phyloP scores from a whole-genome alignment of 1,140 invertebrate genomes.

The Xylocopa sonorina region DNA sequence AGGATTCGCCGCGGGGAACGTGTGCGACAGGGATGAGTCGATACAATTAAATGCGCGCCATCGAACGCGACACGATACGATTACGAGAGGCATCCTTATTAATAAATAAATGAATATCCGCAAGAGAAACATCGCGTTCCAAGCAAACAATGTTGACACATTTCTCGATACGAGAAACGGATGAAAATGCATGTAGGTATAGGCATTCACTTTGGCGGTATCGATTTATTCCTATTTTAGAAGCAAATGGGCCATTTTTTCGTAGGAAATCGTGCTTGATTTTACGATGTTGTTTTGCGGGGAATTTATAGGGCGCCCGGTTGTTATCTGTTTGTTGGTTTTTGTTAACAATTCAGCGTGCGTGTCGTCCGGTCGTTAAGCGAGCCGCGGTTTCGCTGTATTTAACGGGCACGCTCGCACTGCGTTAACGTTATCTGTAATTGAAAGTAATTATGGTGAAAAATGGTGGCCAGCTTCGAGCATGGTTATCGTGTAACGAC shows the following conservation, averaged over 20 bases:
- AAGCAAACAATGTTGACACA: no score
- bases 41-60: no score
- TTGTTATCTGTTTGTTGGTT: conserved; percentile 37
- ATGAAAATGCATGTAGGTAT: no score
- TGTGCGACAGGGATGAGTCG: no score
- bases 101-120: no score
- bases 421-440: conserved; percentile 49
- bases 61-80: no score
- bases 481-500: conserved; percentile 24
- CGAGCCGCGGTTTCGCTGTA: conserved; percentile 5
- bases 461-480: conserved; percentile 25
- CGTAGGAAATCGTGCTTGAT: background rate
- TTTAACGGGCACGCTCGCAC: conserved; percentile 24
- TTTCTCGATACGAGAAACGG: no score
- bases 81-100: no score
- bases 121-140: no score
- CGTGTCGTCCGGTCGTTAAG: conserved; percentile 40
- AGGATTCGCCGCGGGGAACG: background rate
- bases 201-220: no score
- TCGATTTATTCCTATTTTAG: no score
- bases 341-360: conserved; percentile 44
- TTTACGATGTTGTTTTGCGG: background rate
- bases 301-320: background rate
- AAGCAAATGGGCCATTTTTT: no score
- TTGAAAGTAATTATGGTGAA: conserved; percentile 48